Evolutionary conservation across 2,888 invertebrate genomes (phyloP).

Genomic region (Philereme vetulata): DNA sequence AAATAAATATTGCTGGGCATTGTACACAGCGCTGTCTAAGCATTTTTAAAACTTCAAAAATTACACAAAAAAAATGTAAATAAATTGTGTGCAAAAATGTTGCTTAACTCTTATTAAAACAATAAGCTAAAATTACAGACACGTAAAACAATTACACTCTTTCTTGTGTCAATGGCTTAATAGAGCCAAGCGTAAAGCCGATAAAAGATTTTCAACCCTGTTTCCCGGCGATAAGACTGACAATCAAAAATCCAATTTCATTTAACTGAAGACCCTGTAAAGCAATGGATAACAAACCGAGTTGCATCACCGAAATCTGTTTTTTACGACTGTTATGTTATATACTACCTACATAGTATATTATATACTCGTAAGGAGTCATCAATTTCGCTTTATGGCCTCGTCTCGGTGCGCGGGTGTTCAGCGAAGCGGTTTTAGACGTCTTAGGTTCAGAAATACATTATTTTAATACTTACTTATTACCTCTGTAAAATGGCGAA

Average conservation of each 20-base stretch:
- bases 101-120: too few species aligned
- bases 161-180: too few species aligned
- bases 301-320: conserved; percentile 58
- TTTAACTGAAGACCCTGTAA: conserved; percentile 38
- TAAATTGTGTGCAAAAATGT: too few species aligned
- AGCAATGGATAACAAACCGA: conserved; percentile 41
- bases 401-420: conserved; percentile 47
- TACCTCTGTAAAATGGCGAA: neutral
- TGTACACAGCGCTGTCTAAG: too few species aligned
- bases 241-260: conserved; percentile 10
- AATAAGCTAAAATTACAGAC: too few species aligned
- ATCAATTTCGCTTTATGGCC: conserved; percentile 68
- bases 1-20: too few species aligned
- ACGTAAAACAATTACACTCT: too few species aligned
- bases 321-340: conserved; percentile 61
- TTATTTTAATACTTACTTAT: neutral
- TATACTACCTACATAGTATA: conserved; percentile 29
- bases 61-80: too few species aligned
- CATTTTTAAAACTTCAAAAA: too few species aligned
- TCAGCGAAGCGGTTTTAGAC: conserved; percentile 34
- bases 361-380: conserved; percentile 36
- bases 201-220: conserved; percentile 7
- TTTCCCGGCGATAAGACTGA: conserved; percentile 2
- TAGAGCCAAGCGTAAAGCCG: neutral
- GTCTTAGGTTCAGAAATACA: neutral